Base-by-base conservation (phyloP, 2,113 vertebrate genomes). In the Plotosus lineatus region DNA sequence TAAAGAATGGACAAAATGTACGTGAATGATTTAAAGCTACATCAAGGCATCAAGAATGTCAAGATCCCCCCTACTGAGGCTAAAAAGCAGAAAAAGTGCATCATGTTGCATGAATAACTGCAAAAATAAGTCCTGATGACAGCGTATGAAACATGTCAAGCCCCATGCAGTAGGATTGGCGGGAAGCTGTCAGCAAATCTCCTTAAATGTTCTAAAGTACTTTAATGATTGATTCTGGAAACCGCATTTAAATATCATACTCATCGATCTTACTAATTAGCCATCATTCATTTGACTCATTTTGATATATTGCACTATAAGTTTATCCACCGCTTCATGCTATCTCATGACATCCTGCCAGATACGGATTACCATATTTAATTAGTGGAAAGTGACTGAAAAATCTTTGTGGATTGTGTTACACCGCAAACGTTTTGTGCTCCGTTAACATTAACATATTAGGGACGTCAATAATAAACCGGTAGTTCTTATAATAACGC, bases 221-320 rank as follows among this genome's bases (percentile, higher is more conserved):
- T 76, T 69, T 11, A 81, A 38, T 81, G 80, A 65, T 60, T 81
- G 60, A 82, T 58, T 68, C 36, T 68, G 60, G 60, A 81, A 75
- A 68, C 60, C 73, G 3, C 73, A 68, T 82, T 68, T 68, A 56
- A 61, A 56, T 46, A 50, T 63, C 42, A 46, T 75, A 42, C 50
- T 48, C 26, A 76, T 68, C 14, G 28, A 76, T 65, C 48, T 26
- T 42, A 76, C 65, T 75, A 68, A 82, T 82, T 58, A 76, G 38
- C 61, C 65, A 51, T 65, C 73, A 82, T 76, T 69, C 74, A 82
- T 68, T 82, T 38, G 80, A 53, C 40, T 82, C 50, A 77, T 69
- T 72, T 77, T 82, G 61, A 82, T 82, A 46, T 58, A 82, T 58
- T 36, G 72, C 63, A 33, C 73, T 38, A 40, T 72, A 72, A 80